These are phyloP conservation scores for Nycticorax nycticorax DNA, from an alignment of 2,113 vertebrate species.

Conservation along the genomic window DNA sequence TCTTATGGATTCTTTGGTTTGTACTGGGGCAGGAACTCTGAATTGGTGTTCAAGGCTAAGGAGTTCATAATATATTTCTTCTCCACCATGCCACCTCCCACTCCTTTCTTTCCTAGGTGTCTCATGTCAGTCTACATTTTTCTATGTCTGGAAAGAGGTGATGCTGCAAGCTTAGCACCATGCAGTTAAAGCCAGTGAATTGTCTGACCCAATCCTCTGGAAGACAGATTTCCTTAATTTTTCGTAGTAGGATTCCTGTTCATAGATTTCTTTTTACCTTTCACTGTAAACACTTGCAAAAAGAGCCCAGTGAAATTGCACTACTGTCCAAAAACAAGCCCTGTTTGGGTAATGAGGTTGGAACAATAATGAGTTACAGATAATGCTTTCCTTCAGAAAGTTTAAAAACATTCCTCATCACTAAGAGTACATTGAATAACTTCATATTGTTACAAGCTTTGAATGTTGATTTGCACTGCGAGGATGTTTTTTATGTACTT, in stretches of 20 bases:
- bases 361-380: not conserved
- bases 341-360: not conserved
- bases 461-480: not conserved
- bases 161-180: not conserved
- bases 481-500: not conserved
- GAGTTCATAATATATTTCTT: not conserved
- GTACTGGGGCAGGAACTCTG: not conserved
- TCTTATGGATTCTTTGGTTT: not conserved
- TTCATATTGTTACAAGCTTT: not conserved
- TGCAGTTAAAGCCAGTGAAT: not conserved
- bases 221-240: not conserved
- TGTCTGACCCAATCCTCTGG: not conserved
- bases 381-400: not conserved
- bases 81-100: not conserved
- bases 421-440: not conserved
- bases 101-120: not conserved
- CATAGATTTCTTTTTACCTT: not conserved
- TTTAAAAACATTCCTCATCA: not conserved
- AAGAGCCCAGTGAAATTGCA: not conserved
- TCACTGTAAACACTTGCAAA: not conserved
- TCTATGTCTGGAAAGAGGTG: not conserved
- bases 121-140: not conserved
- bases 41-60: not conserved
- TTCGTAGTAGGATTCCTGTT: not conserved
- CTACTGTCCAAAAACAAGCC: not conserved